Evolutionary conservation across 2,888 invertebrate species (phyloP).

Genomic region (Saturnia japonica): DNA sequence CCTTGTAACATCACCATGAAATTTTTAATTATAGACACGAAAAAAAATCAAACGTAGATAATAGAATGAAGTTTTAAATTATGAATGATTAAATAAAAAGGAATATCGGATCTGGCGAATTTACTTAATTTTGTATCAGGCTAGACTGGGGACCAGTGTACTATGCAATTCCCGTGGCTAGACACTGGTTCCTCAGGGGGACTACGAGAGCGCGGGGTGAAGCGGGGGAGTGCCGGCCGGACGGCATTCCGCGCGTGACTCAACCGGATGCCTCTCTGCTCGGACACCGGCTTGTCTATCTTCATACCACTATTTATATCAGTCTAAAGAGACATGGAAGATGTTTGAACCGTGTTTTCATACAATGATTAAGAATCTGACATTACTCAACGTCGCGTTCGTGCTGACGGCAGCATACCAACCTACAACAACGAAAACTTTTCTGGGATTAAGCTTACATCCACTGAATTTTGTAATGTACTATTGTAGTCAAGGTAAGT

Average conservation of each 20-base stretch:
- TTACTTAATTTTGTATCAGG: not conserved
- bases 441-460: no score
- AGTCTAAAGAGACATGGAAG: not conserved
- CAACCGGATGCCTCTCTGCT: slow-evolving; percentile 37
- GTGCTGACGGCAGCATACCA: no score
- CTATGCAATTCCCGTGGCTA: slow-evolving; percentile 44
- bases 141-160: slow-evolving; percentile 15
- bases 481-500: no score
- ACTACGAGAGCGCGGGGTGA: slow-evolving; percentile 15
- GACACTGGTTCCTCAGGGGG: slow-evolving; percentile 25
- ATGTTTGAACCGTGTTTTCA: not conserved
- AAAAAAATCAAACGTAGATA: not conserved
- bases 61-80: not conserved
- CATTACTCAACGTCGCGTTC: not conserved
- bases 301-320: not conserved
- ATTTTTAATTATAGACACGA: not conserved
- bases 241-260: slow-evolving; percentile 66
- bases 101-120: not conserved
- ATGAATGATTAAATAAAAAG: not conserved
- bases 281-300: slow-evolving; percentile 29
- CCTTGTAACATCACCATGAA: not conserved
- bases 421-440: no score
- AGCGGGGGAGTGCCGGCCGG: slow-evolving; percentile 39
- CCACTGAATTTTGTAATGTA: no score
- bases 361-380: not conserved